Evolutionary conservation across 2,888 invertebrate species (phyloP), one percentile per base, ranked within the genome.

Genomic region (Rhorus exstirpatorius): DNA sequence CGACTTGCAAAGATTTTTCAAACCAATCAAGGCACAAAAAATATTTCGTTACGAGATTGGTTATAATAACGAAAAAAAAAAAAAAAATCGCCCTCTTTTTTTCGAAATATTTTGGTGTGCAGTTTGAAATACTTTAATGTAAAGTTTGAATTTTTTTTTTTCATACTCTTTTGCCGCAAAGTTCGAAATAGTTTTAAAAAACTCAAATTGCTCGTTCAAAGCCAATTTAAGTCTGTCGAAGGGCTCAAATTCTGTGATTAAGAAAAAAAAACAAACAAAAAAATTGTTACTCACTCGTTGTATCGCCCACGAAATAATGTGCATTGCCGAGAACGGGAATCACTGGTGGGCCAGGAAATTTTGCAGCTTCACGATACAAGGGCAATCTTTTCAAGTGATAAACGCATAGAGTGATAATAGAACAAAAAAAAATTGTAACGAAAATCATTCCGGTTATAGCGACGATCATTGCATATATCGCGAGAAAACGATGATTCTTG

Each of bases 311-410:
- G 65, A 89, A 89, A 35, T 63, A 75, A 65, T 86, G 87, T 24
- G 87, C 86, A 61, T 84, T 89, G 4, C 89, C 89, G 14, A 89
- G 71, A 35, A 89, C 41, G 17, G 89, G 89, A 17, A 86, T 65
- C 0, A 79, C 24, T 10, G 58, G 60, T 6, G 89, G 89, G 7
- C 89, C 89, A 0, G 86, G 83, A 78, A 86, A 86, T 82, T 80
- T 74, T 3, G 81, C 81, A 0, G 87, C 83, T 65, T 84, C 74
- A 17, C 61, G 78, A 55, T 86, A 86, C 44, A 86, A 60, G n/a
- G 61, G 63, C 7, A 82, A 53, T 67, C 84, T 81, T 21, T 51
- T 75, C 1, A 77, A 21, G 60, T 86, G 81, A 58, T 84, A 84
- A 0, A 84, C 12, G 4, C 84, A 19, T 3, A 87, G 21, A 44